Evolutionary conservation across 2,113 vertebrate species (phyloP).

Genomic region (Glareola pratincola): DNA sequence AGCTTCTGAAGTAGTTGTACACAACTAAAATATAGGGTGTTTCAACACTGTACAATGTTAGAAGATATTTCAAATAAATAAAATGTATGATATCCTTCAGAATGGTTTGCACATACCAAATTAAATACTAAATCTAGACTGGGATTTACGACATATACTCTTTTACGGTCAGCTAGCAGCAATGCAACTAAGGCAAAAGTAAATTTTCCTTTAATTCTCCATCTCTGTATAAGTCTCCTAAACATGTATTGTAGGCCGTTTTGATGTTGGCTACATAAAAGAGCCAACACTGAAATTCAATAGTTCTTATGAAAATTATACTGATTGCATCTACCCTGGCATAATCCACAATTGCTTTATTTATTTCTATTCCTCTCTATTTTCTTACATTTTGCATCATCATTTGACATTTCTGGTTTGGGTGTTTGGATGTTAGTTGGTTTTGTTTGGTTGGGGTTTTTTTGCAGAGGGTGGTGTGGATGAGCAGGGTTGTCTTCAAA

Average conservation of each 20-base stretch:
- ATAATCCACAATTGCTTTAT: not conserved
- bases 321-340: not conserved
- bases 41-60: not conserved
- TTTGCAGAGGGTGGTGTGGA: fast-evolving
- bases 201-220: not conserved
- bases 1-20: not conserved
- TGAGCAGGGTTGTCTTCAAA: not conserved
- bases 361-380: not conserved
- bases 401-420: not conserved
- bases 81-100: not conserved
- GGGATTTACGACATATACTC: not conserved
- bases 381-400: not conserved
- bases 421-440: not conserved
- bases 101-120: not conserved
- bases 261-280: not conserved
- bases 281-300: not conserved
- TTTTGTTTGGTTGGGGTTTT: not conserved
- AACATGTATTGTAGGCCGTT: not conserved
- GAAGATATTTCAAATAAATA: not conserved
- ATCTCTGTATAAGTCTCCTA: not conserved
- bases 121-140: not conserved
- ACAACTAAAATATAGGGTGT: not conserved
- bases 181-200: not conserved
- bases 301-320: not conserved
- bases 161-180: not conserved